A percentile compares a stretch with the other conserved stretches of the same genome.
These are phyloP conservation scores for Tetheella fluctuosa DNA, from an alignment of 2,888 invertebrate genomes.

Conservation along the genomic window DNA sequence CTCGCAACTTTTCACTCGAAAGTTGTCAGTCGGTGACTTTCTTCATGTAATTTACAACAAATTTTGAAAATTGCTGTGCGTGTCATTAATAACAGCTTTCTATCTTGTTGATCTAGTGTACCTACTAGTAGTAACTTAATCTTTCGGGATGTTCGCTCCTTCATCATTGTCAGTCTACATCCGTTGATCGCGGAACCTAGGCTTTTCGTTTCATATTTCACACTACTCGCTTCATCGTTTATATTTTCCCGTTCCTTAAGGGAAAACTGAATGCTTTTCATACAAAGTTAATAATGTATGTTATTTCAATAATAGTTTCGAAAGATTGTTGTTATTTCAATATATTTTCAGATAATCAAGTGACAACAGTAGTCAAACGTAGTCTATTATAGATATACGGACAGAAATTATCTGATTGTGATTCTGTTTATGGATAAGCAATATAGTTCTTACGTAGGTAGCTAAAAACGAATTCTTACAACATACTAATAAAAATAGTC, in stretches of 20 bases:
- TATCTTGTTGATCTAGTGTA: slow-evolving; percentile 30
- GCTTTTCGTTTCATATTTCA: background rate
- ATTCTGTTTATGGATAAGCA: background rate
- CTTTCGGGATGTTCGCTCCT: slow-evolving; percentile 25
- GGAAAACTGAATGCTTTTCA: too few species aligned
- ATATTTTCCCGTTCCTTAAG: background rate
- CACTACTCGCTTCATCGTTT: background rate
- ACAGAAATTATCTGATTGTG: too few species aligned
- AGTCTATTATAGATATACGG: too few species aligned
- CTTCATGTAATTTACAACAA: slow-evolving; percentile 41
- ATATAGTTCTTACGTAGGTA: background rate
- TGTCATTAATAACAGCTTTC: slow-evolving; percentile 40
- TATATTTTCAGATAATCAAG: too few species aligned
- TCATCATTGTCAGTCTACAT: slow-evolving; percentile 13
- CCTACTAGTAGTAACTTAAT: slow-evolving; percentile 22
- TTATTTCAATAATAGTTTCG: too few species aligned
- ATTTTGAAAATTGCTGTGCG: slow-evolving; percentile 42
- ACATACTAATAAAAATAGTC: slow-evolving; percentile 1
- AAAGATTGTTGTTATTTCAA: too few species aligned
- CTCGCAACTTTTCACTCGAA: slow-evolving; percentile 36
- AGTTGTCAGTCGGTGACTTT: slow-evolving; percentile 24
- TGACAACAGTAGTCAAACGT: too few species aligned
- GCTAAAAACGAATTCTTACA: background rate
- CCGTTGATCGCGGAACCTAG: background rate
- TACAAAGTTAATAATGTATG: too few species aligned